Base-by-base conservation (phyloP, 2,113 vertebrate species). In the Lepisosteus oculatus region DNA sequence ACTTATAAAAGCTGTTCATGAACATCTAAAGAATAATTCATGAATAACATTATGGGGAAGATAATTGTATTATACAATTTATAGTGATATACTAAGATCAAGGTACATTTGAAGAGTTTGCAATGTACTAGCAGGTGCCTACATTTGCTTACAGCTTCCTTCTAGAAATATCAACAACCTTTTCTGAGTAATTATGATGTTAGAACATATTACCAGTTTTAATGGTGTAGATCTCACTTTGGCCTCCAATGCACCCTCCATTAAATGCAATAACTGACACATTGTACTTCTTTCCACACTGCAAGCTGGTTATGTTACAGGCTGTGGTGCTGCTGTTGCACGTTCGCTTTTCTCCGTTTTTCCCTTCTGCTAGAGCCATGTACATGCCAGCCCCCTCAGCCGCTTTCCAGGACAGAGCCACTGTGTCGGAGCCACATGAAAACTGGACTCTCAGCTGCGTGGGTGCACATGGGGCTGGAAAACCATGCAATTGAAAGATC, bases 391-490 rank as follows among this genome's bases (percentile, higher is more conserved):
- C 86, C 44, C 88, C 88, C 61, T 69, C 68, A 0, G 88, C 90
- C 9, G 77, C 43, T 17, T 59, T 43, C 92, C 92, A 93, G 13
- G 83, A 85, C 15, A 93, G 78, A 0, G 66, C 17, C 69, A 87
- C 83, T 61, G 80, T 57, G 70, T 87, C 72, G 0, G 90, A 85
- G 5, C 61, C n/a, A 64, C 92, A 93, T 15, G 85, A 85, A 2
- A 84, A 75, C 62, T 72, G 45, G 7, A 89, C 78, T 2, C 0
- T 75, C 54, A 91, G 67, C 7, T 80, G 42, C 61, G 79, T 83
- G 43, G 92, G 90, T 12, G 86, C 76, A 72, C 92, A 92, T 0
- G 91, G 88, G 56, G 85, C 92, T 92, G 80, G 9, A 51, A 67
- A 29, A 29, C 29, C 29, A 29, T 29, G 29, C 29, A 29, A 29